Evolutionary conservation across 2,888 invertebrate genomes (phyloP).

Genomic region (Heliothis peltigera): DNA sequence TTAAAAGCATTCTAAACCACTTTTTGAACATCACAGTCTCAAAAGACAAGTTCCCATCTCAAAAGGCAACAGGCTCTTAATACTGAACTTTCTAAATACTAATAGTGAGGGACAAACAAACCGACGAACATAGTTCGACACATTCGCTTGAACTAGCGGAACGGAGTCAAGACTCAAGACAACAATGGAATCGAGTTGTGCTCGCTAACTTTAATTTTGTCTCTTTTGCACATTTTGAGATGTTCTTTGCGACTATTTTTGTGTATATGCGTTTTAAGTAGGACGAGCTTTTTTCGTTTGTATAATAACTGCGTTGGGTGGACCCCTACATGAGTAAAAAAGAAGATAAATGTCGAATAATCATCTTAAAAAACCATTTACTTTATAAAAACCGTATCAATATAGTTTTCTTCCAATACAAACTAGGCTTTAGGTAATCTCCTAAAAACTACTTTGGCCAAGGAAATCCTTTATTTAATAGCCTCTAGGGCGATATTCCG

Average conservation of each 20-base stretch:
- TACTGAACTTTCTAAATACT: slow-evolving; percentile 58
- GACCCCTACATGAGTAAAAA: too few species aligned
- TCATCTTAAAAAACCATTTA: too few species aligned
- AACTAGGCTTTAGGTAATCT: not conserved
- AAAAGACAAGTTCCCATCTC: slow-evolving; percentile 31
- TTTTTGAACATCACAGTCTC: slow-evolving; percentile 13
- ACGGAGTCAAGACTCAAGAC: slow-evolving; percentile 43
- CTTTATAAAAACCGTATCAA: too few species aligned
- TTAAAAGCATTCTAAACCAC: not conserved
- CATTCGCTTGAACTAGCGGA: slow-evolving; percentile 53
- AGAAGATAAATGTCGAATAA: too few species aligned
- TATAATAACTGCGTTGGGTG: too few species aligned
- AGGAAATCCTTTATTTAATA: slow-evolving; percentile 34
- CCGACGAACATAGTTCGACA: slow-evolving; percentile 53
- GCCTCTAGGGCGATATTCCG: slow-evolving; percentile 11
- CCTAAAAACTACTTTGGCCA: not conserved
- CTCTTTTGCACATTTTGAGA: slow-evolving; percentile 45
- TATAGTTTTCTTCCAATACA: not conserved
- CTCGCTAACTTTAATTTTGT: slow-evolving; percentile 60
- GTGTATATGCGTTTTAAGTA: slow-evolving; percentile 30
- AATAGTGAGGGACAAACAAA: slow-evolving; percentile 57
- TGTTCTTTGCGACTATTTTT: slow-evolving; percentile 37
- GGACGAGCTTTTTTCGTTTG: slow-evolving; percentile 32
- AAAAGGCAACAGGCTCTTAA: slow-evolving; percentile 55
- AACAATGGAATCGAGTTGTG: slow-evolving; percentile 55